These are phyloP conservation scores for Podarcis muralis DNA, from an alignment of 2,113 vertebrate species.

Conservation along the genomic window DNA sequence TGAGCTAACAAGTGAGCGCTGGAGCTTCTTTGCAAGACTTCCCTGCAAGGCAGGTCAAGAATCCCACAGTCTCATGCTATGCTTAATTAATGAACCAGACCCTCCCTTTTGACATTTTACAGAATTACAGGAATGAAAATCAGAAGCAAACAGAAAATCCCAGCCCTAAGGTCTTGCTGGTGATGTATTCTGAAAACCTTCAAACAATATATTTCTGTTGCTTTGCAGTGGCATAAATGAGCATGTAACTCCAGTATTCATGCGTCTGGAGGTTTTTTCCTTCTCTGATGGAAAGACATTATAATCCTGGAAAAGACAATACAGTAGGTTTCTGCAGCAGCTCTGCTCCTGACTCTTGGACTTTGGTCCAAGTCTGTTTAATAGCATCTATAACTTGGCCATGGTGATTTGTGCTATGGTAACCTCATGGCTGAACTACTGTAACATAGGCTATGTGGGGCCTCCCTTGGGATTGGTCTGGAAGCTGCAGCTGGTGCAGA, in stretches of 20 bases:
- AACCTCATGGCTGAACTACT: no score
- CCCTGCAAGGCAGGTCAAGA: conserved; percentile 62
- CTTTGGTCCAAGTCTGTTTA: conserved; percentile 26
- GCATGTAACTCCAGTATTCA: conserved; percentile 6
- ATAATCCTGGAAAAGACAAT: conserved; percentile 7
- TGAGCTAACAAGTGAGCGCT: conserved; percentile 28
- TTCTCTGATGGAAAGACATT: neutral
- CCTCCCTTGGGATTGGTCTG: no score
- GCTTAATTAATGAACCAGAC: conserved; percentile 67
- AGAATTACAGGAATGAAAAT: conserved; percentile 65
- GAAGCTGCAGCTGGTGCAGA: no score
- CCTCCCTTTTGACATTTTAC: conserved; percentile 46
- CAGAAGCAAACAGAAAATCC: conserved; percentile 51
- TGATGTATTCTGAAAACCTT: neutral
- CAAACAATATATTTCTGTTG: neutral
- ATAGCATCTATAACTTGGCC: neutral
- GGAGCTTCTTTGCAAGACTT: conserved; percentile 51
- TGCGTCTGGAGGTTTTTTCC: no score
- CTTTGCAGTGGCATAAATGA: conserved; percentile 4
- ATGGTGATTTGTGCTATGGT: no score
- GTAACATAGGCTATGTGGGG: no score
- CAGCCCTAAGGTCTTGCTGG: neutral
- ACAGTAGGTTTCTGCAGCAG: neutral
- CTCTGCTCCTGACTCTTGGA: conserved; percentile 1
- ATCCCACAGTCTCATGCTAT: conserved; percentile 63